Evolutionary conservation across 2,888 invertebrate species (phyloP).

Genomic region (Pandemis corylana): DNA sequence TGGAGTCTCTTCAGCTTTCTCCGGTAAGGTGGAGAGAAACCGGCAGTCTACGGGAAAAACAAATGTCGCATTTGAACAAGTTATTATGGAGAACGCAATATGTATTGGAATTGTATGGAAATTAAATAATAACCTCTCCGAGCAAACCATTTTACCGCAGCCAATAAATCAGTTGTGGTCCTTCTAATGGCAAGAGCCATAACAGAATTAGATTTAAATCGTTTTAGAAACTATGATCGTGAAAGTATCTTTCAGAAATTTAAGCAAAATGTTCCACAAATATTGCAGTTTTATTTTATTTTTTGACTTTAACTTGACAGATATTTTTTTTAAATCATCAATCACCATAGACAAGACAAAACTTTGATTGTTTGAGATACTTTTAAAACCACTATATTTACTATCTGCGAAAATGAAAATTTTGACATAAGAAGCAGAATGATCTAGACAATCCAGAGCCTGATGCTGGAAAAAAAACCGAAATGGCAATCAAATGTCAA

Average conservation of each 20-base stretch:
- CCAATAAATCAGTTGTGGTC: conserved; percentile 56
- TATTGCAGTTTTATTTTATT: neutral
- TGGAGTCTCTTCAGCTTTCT: conserved; percentile 53
- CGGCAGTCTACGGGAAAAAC: conserved; percentile 62
- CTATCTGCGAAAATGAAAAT: too few relatives aligned
- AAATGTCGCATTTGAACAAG: conserved; percentile 8
- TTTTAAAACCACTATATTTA: neutral
- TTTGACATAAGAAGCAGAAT: too few relatives aligned
- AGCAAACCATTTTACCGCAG: conserved; percentile 68
- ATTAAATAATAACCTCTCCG: conserved; percentile 68
- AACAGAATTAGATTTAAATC: conserved; percentile 4
- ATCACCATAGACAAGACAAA: neutral
- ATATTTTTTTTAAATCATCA: neutral
- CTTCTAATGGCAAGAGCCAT: conserved; percentile 71
- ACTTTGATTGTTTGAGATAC: neutral
- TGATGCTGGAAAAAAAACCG: neutral
- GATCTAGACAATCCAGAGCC: neutral
- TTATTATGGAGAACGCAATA: neutral
- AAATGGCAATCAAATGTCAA: conserved; percentile 13
- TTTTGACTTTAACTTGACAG: conserved; percentile 1
- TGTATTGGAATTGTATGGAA: conserved; percentile 16
- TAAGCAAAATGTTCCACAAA: neutral
- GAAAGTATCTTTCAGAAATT: neutral
- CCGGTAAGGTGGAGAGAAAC: conserved; percentile 64
- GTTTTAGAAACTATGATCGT: neutral